Base-by-base conservation (phyloP, 1,140 invertebrate species). In the Pseudomyrmex concolor region DNA sequence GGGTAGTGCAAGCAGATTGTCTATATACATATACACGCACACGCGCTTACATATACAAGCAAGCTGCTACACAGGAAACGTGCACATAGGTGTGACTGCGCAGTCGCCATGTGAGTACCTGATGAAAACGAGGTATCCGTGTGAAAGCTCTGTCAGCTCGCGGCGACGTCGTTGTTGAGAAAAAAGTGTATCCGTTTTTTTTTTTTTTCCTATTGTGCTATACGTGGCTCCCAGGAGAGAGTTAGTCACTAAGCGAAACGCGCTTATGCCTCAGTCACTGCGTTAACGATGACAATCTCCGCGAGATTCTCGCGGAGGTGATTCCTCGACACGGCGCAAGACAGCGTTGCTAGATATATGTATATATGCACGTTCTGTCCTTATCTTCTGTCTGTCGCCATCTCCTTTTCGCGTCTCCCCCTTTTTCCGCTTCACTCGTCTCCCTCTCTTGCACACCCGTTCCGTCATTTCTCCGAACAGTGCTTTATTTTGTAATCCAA, bases 51-150 rank as follows among this genome's bases (percentile, higher is more conserved):
- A 13, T 72, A 59, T 34, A n/a, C 70, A 17, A 50, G 48, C 34
- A 66, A 34, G 55, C 85, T 86, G 80, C 84, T 88, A 89, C 34
- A 34, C 34, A 34, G 84, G 87, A 92, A 93, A 92, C 90, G 90
- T 92, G 90, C 77, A 89, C 90, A 93, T 91, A 94, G 92, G 92
- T 91, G 92, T 93, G 92, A 93, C 93, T 94, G 92, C 93, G 93
- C 93, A 94, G 90, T 92, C 93, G 93, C 92, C 91, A 92, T 93
- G 93, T 92, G 90, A 91, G 93, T 94, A 92, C 90, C 83, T 87
- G 86, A 84, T 83, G 80, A 71, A 77, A 70, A 70, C 85, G 84
- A 70, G 64, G 84, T 57, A 64, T 86, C 51, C 71, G 83, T 85
- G 76, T 82, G 17, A 7, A 85, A 60, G 68, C 64, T 84, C 34